These are phyloP conservation scores for Epinotia ramella DNA, from an alignment of 2,888 invertebrate genomes.

Conservation along the genomic window DNA sequence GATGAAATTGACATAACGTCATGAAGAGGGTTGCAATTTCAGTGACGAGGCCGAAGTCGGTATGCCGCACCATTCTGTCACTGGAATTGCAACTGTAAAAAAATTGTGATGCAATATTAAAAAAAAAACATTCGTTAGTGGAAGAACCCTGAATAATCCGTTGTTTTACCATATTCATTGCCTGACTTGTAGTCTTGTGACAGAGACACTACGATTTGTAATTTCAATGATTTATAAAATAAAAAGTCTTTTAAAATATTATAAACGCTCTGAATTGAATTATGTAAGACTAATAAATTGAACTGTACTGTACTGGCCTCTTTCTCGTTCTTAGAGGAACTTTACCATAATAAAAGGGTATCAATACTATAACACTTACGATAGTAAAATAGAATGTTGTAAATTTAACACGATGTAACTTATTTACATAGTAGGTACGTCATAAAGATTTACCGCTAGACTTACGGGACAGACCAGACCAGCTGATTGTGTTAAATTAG, in stretches of 20 bases:
- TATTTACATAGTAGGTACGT: conserved; percentile 72
- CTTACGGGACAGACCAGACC: conserved; percentile 7
- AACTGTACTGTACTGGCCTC: neutral
- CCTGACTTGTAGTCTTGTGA: neutral
- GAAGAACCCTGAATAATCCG: neutral
- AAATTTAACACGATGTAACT: conserved; percentile 83
- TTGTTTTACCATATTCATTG: neutral
- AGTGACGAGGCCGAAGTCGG: neutral
- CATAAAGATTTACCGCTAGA: conserved; percentile 35
- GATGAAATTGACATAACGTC: neutral
- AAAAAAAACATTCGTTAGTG: neutral
- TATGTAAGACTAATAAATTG: too few species aligned
- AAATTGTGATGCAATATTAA: neutral
- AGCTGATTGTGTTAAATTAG: neutral
- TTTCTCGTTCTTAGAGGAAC: conserved; percentile 62
- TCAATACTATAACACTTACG: conserved; percentile 81
- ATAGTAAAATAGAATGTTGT: conserved; percentile 85
- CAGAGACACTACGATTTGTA: too few species aligned
- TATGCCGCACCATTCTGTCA: neutral
- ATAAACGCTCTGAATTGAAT: too few species aligned
- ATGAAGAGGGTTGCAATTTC: neutral
- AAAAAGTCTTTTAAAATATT: too few species aligned
- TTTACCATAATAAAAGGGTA: conserved; percentile 73
- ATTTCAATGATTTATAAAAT: too few species aligned
- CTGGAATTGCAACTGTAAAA: neutral